Evolutionary conservation across 92 coral and sea anemone species (phyloP), one percentile per base, ranked within the genome.

Genomic region (Ricordea florida): DNA sequence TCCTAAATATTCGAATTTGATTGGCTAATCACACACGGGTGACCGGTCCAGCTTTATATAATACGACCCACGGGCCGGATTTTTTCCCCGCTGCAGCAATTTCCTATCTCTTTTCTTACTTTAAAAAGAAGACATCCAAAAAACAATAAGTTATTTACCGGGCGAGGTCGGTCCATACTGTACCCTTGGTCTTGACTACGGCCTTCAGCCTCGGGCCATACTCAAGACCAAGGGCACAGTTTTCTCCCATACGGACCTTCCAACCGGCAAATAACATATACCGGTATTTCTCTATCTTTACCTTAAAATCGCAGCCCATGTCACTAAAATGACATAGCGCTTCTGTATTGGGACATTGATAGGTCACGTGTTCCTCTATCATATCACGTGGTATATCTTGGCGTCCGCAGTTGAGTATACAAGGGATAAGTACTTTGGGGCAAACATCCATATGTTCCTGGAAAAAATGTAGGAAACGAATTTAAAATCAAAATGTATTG

Each of bases 261-360:
- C 44, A n/a, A n/a, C n/a, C 10, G 26, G 31, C 13, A 29, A 22
- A 9, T 9, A 4, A 31, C n/a, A n/a, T n/a, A n/a, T n/a, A n/a
- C n/a, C n/a, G n/a, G n/a, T 37, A 37, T 8, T 8, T 8, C 44
- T 35, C 10, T 0, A n/a, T 15, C 24, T 70, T 48, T 29, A 87
- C 92, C 72, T 60, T 76, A 33, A 75, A 87, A 27, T 81, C 51
- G 40, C 85, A 87, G 11, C 87, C 84, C 9, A 35, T 64, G 11
- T 37, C 21, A 4, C 51, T 59, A 20, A 75, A 74, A 2, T 75
- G 71, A 24, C 92, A 87, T 6, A 17, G 4, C 8, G 33, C 42
- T 38, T 87, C 75, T 10, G 81, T 63, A 2, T 68, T 41, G 5
- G 73, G 88, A 48, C 92, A 87, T 55, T 82, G 70, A 10, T 5